Conservation (phyloP, 2,888 invertebrate genomes). For the Myopa tessellatipennis region DNA sequence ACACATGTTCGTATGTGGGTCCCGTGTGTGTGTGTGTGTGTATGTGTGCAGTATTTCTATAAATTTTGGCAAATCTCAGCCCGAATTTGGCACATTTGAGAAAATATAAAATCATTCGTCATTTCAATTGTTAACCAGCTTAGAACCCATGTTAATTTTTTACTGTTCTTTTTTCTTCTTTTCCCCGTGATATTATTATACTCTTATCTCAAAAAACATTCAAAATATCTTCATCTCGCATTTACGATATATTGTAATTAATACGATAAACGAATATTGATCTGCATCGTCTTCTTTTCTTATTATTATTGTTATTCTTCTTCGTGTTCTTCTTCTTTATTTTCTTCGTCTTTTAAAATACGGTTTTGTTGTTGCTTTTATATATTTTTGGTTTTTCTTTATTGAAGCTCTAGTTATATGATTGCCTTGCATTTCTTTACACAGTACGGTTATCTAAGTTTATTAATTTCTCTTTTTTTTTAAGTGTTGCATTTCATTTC, state of each 20-base stretch:
- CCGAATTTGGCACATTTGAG: not conserved
- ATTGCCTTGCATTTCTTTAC: conserved; percentile 68
- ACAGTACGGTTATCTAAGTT: conserved; percentile 52
- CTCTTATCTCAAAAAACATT: not conserved
- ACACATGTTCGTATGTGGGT: too few relatives aligned
- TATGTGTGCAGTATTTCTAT: conserved; percentile 6
- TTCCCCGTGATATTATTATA: not conserved
- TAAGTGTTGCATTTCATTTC: conserved; percentile 26
- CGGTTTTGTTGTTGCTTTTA: conserved; percentile 39
- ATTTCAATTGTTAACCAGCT: not conserved
- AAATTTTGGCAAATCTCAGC: conserved; percentile 19
- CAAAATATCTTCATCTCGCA: conserved; percentile 32
- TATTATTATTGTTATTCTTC: not conserved
- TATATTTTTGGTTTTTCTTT: conserved; percentile 43
- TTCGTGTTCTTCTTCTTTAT: conserved; percentile 53
- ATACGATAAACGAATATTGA: conserved; percentile 39
- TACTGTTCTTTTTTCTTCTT: not conserved
- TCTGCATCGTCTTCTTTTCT: conserved; percentile 37
- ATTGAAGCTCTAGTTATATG: conserved; percentile 68
- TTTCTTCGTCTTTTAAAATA: too few relatives aligned
- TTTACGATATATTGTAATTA: conserved; percentile 34
- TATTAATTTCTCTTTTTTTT: conserved; percentile 44
- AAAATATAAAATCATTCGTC: not conserved
- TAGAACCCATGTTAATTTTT: conserved; percentile 14
- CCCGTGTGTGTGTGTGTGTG: conserved; percentile 2